Conservation (phyloP, 2,888 invertebrate species). For the Drosophila rellima region DNA sequence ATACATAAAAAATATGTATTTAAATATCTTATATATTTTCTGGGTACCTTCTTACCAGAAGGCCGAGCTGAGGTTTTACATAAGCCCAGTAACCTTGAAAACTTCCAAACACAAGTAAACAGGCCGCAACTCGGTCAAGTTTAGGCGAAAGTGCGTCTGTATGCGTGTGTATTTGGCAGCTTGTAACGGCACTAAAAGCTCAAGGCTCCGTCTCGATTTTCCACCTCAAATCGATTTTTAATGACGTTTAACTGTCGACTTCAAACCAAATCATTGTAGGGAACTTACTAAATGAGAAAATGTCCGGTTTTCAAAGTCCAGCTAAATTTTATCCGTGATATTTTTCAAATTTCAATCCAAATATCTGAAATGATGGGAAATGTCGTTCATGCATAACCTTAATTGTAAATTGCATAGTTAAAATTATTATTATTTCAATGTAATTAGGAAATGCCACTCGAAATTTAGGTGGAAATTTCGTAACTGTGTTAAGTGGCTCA, state of each 20-base stretch:
- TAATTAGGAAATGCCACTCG: constrained; percentile 30
- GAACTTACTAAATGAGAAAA: not conserved
- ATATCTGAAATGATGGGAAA: not conserved
- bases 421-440: constrained; percentile 2
- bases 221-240: constrained; percentile 45
- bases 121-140: constrained; percentile 68
- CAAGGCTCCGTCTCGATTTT: constrained; percentile 41
- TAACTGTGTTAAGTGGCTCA: constrained; percentile 55
- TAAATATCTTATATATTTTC: not conserved
- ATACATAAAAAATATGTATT: not conserved
- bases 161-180: constrained; percentile 22
- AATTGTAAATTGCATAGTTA: constrained; percentile 12
- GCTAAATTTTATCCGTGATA: not conserved
- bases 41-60: constrained; percentile 4
- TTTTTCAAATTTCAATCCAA: not conserved
- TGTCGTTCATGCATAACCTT: constrained; percentile 15
- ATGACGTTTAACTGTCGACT: not conserved
- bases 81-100: constrained; percentile 37
- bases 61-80: constrained; percentile 13
- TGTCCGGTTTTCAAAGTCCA: not conserved
- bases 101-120: constrained; percentile 26
- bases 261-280: not conserved
- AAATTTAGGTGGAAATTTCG: constrained; percentile 36
- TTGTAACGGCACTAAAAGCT: constrained; percentile 36
- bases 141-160: constrained; percentile 52